A percentile compares a stretch with the other conserved stretches of the same genome.
Conservation (phyloP, 2,797 vertebrate species). For the Pseudochirops cupreus region DNA sequence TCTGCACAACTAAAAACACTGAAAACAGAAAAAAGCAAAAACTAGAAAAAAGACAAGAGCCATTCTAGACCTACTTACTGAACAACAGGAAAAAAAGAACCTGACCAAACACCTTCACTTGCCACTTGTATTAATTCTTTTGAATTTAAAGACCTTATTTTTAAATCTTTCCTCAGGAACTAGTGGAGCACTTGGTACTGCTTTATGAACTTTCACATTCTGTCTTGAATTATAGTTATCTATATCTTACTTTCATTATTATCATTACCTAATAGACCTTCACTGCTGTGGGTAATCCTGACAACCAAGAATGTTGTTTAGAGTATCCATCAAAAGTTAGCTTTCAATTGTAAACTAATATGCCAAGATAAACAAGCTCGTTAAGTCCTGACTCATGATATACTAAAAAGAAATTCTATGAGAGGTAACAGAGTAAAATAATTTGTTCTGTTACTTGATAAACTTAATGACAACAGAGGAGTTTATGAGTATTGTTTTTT, state of each 20-base stretch:
- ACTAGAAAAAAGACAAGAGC: not conserved
- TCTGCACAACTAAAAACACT: not conserved
- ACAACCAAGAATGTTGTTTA: not conserved
- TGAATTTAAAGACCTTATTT: not conserved
- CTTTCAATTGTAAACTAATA: not conserved
- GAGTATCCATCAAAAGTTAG: not conserved
- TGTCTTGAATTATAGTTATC: not conserved
- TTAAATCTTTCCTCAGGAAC: not conserved
- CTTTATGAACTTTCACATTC: not conserved
- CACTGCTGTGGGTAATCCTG: not conserved
- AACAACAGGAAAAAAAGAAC: not conserved
- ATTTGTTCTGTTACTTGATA: not conserved
- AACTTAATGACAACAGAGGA: not conserved
- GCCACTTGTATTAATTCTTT: not conserved
- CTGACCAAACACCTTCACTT: not conserved
- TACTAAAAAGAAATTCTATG: not conserved
- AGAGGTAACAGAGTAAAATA: not conserved
- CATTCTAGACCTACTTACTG: not conserved
- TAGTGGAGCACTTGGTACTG: not conserved
- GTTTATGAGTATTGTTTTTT: slow-evolving; percentile 2
- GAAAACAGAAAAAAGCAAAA: not conserved
- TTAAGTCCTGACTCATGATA: not conserved
- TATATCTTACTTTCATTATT: not conserved
- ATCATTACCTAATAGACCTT: not conserved
- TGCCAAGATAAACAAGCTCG: not conserved